These are phyloP conservation scores for Sebastes ruberrimus DNA, from an alignment of 2,797 vertebrate species.

Conservation along the genomic window DNA sequence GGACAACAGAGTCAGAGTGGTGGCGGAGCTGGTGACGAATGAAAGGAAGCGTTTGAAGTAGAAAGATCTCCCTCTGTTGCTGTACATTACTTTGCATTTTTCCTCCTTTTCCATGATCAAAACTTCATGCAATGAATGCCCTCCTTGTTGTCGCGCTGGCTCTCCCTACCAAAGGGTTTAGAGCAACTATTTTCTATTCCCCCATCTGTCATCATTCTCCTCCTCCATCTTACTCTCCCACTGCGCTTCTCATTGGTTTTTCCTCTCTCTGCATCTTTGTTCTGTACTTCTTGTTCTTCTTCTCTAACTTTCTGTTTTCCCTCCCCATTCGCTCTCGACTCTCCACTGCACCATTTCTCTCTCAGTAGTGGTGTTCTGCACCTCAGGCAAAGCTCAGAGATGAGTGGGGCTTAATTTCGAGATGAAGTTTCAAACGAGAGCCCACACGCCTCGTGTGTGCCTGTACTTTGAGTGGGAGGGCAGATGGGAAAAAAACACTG, in stretches of 20 bases:
- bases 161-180: background rate
- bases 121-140: background rate
- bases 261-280: constrained; percentile 3
- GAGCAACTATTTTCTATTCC: constrained; percentile 1
- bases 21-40: background rate
- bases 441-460: constrained; percentile 44
- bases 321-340: background rate
- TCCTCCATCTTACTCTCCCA: background rate
- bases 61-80: background rate
- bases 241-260: background rate
- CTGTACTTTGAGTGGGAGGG: constrained; percentile 51
- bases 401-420: constrained; percentile 60
- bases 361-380: constrained; percentile 34
- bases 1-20: background rate
- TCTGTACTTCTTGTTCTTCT: background rate
- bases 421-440: constrained; percentile 56
- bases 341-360: constrained; percentile 40
- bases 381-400: constrained; percentile 58
- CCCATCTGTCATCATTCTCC: background rate
- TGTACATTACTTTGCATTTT: background rate
- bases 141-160: background rate
- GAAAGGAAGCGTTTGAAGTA: background rate
- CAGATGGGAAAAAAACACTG: constrained; percentile 6
- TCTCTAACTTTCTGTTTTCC: background rate
- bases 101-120: background rate